These are phyloP conservation scores for Harlomillsia oculata DNA, from an alignment of 1,140 invertebrate species.

Conservation along the genomic window DNA sequence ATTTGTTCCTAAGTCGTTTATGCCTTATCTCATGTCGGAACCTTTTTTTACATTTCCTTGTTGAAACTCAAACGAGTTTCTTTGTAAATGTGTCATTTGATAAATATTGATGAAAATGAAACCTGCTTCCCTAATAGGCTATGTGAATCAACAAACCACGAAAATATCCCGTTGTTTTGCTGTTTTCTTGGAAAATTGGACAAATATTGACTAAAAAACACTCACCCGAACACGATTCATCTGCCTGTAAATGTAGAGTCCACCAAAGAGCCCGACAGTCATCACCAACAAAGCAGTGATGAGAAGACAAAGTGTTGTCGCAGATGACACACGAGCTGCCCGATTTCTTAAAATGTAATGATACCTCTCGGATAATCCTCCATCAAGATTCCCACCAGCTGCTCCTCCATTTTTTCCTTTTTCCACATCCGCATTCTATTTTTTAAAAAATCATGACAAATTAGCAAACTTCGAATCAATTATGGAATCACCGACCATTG, in stretches of 20 bases:
- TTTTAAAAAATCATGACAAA: conserved; percentile 1
- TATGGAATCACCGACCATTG: not conserved
- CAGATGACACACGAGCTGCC: conserved; percentile 47
- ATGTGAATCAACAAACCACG: too few species aligned
- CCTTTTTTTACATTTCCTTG: too few species aligned
- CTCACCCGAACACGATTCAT: conserved; percentile 49
- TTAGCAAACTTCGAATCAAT: not conserved
- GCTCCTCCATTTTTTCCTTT: conserved; percentile 33
- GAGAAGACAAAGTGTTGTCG: conserved; percentile 59
- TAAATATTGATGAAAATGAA: too few species aligned
- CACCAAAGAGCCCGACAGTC: conserved; percentile 62
- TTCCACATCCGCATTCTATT: conserved; percentile 28
- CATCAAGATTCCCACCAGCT: conserved; percentile 38
- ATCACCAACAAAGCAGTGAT: conserved; percentile 61
- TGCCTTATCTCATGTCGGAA: too few species aligned
- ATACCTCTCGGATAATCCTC: conserved; percentile 41
- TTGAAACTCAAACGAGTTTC: too few species aligned
- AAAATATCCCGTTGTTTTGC: too few species aligned
- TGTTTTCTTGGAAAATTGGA: too few species aligned
- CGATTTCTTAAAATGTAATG: conserved; percentile 42
- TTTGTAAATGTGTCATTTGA: too few species aligned
- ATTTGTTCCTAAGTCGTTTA: too few species aligned
- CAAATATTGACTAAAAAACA: too few species aligned
- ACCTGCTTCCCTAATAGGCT: too few species aligned
- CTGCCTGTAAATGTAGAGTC: conserved; percentile 65